phyloP scores from a whole-genome alignment of 1,140 invertebrate genomes.

The Neodiprion fabricii region DNA sequence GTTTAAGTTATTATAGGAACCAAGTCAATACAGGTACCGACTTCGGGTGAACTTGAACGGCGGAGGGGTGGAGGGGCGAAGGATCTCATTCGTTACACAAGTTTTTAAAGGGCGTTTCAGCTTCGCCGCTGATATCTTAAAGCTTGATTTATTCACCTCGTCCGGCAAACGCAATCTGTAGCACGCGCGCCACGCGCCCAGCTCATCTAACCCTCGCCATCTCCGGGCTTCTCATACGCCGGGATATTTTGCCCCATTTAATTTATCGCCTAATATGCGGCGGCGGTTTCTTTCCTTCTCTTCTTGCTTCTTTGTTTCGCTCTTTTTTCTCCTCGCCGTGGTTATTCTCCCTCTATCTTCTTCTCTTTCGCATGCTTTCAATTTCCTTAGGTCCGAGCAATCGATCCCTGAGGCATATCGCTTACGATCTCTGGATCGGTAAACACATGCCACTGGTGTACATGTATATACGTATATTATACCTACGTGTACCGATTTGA shows the following conservation, averaged over 20 bases:
- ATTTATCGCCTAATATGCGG: not conserved
- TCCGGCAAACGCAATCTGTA: slow-evolving; percentile 5
- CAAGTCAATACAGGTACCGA: not conserved
- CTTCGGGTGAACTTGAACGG: not conserved
- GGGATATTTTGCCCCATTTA: not conserved
- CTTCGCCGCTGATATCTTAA: slow-evolving; percentile 14
- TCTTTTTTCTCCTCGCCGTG: not conserved
- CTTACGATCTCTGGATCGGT: not conserved
- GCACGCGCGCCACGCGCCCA: not conserved
- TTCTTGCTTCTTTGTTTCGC: not conserved
- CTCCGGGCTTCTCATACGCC: not conserved
- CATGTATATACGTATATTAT: not conserved
- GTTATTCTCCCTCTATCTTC: not conserved
- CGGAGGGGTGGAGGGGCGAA: too few relatives aligned
- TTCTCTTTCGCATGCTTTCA: not conserved
- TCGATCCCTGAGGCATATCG: not conserved
- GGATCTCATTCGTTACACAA: too few relatives aligned
- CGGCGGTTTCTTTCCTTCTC: not conserved
- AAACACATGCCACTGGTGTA: not conserved
- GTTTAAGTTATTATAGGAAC: not conserved
- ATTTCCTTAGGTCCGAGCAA: not conserved
- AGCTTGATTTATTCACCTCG: slow-evolving; percentile 22
- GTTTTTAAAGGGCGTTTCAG: not conserved
- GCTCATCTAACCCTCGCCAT: not conserved
- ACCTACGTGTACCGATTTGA: too few relatives aligned